Base-by-base conservation (phyloP, 2,113 vertebrate genomes). In the Gallinago paraguaiae region DNA sequence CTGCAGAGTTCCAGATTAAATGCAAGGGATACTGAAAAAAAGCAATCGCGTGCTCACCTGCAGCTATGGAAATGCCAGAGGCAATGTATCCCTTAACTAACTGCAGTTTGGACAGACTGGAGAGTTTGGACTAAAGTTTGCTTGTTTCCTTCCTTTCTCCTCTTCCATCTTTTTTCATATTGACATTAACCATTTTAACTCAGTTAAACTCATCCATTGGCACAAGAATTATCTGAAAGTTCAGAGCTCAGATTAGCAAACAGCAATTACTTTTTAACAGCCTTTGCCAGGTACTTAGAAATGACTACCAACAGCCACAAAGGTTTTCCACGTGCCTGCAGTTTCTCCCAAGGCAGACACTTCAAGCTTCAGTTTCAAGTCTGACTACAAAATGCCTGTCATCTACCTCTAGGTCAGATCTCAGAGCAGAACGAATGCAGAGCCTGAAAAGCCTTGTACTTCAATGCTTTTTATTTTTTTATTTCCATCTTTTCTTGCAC, bases 331-430 rank as follows among this genome's bases (percentile, higher is more conserved):
- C 33, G 23, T 53, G 35, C 43, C 64, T 86, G 13, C 16, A 68
- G 57, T 75, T 92, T 92, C 61, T 87, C 48, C 30, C 74, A 78
- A 81, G 56, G 57, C 46, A 92, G 35, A 22, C 19, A 56, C 56
- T 65, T 59, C 50, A 63, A 83, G 56, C 35, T 88, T 60, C 60
- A 56, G 53, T 71, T 86, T 81, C 30, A 70, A 74, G 35, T 67
- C 56, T 86, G 72, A 81, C 69, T 92, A 33, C 48, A 89, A 95
- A 96, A 93, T 89, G 20, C 20, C 46, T 86, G 56, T 69, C 81
- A 79, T 91, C 56, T 92, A 43, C 59, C 65, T 87, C 20, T 46
- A 64, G 48, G 89, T 76, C 70, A 84, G 53, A 82, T 81, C 68
- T 89, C 69, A 64, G 63, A 78, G 83, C 54, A 74, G 64, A 92